Evolutionary conservation across 2,113 vertebrate species (phyloP), one percentile per base, ranked within the genome.

Genomic region (Panthera uncia): DNA sequence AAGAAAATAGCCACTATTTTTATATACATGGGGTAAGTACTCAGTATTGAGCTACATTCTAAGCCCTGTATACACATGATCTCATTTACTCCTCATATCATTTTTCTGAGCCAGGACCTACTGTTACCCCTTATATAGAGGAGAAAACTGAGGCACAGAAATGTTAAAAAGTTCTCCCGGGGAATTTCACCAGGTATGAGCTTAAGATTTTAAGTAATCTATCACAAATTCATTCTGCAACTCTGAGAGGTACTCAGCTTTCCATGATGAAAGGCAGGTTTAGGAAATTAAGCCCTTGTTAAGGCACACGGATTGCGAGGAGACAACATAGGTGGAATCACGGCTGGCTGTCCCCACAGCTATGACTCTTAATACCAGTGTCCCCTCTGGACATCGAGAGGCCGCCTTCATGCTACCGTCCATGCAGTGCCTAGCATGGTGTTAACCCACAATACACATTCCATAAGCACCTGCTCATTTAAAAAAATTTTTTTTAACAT

Each of bases 361-460:
- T 19, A 7, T 4, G 2, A 4, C 23, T 38, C 63, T 66, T 45
- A 25, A 7, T 14, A 10, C 4, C 5, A 3, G 57, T 18, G 66
- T 38, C 14, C 63, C 2, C 48, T 1, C 13, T 15, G 29, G 18
- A 55, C 71, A 16, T 2, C 3, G 16, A 50, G 21, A 15, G 52
- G 16, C 14, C 2, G 1, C n/a, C 12, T 38, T 27, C 16, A 14
- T 16, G 41, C 66, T 29, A 14, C 2, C 29, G 31, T n/a, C 61
- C 18, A 0, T 0, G 2, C 31, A 18, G 36, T 21, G 19, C 36
- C 61, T 16, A 7, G 8, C 33, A 33, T 3, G 21, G 15, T 36
- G 23, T 11, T 52, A 31, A 61, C 69, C n/a, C 63, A n/a, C 4
- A 55, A 0, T 5, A 68, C 45, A 79, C 36, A 9, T 16, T 45